phyloP scores from a whole-genome alignment of 2,888 invertebrate genomes.

The Dusona sp. region DNA sequence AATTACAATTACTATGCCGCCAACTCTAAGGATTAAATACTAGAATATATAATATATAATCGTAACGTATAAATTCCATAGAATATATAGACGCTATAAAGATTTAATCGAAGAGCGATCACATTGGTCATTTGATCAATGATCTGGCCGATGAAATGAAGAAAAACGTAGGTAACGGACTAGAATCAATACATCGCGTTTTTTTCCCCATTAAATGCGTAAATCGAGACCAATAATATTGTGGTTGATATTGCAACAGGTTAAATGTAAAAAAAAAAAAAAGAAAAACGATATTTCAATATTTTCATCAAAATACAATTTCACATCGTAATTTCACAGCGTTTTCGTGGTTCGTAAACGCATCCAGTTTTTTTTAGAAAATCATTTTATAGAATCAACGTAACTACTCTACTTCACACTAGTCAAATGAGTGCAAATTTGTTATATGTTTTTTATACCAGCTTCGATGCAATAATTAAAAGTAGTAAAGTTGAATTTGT shows the following conservation, averaged over 20 bases:
- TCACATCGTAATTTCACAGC: too few relatives aligned
- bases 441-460: too few relatives aligned
- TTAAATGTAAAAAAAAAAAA: background rate
- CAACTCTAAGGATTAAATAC: constrained; percentile 66
- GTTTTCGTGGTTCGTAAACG: too few relatives aligned
- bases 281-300: background rate
- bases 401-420: too few relatives aligned
- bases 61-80: constrained; percentile 74
- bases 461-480: too few relatives aligned
- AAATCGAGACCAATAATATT: constrained; percentile 56
- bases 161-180: constrained; percentile 69
- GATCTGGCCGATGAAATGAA: constrained; percentile 58
- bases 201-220: constrained; percentile 54
- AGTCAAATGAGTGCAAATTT: too few relatives aligned
- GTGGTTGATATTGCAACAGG: constrained; percentile 12
- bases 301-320: background rate
- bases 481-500: too few relatives aligned
- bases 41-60: constrained; percentile 62
- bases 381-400: background rate
- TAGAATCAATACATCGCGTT: constrained; percentile 69
- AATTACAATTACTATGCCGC: constrained; percentile 66
- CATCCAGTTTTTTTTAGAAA: background rate
- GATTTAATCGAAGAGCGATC: constrained; percentile 69
- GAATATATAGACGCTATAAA: constrained; percentile 74
- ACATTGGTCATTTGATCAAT: constrained; percentile 71